Base-by-base conservation (phyloP, 2,797 vertebrate genomes). In the Cheirogaleus major region DNA sequence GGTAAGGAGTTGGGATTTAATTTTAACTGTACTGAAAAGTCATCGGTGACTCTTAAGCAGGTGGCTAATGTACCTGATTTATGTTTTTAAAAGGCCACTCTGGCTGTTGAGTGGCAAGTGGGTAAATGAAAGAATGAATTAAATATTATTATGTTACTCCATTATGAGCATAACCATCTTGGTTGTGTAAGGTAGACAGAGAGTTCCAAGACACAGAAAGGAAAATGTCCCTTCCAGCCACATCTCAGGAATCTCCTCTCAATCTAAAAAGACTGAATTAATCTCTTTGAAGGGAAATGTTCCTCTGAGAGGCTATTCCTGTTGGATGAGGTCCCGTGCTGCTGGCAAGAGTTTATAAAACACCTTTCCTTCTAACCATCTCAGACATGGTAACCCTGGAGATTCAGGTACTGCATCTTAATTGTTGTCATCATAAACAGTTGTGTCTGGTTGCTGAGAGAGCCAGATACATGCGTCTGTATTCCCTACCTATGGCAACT, bases 401-500 rank as follows among this genome's bases (percentile, higher is more conserved):
- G 50, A 92, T 4, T 45, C 92, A 50, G 79, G 91, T 4, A 72
- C 97, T 92, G 90, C 75, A 86, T 65, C 69, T 94, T 81, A 92
- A 72, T 32, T 78, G 84, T 25, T 52, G 79, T 93, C 95, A 81
- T 94, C 92, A 93, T 95, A 95, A 98, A 97, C 96, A 94, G 91
- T 82, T 84, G 35, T 72, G 55, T 95, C 69, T 81, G 97, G 92
- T 97, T 50, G 75, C 70, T 78, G 50, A 57, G 89, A 96, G 89
- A 97, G 98, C 45, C 72, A 95, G 90, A 88, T 92, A 90, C 75
- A 20, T 23, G 50, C 92, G 78, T 95, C 96, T 95, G n/a, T 75
- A 76, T 92, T 89, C 97, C 52, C 25, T 95, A 98, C 93, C 96
- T 96, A 32, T 96, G 95, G 92, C 93, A 96, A 97, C 72, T 89